Evolutionary conservation across 2,797 vertebrate genomes (phyloP).

Genomic region (Chromobotia macracanthus): DNA sequence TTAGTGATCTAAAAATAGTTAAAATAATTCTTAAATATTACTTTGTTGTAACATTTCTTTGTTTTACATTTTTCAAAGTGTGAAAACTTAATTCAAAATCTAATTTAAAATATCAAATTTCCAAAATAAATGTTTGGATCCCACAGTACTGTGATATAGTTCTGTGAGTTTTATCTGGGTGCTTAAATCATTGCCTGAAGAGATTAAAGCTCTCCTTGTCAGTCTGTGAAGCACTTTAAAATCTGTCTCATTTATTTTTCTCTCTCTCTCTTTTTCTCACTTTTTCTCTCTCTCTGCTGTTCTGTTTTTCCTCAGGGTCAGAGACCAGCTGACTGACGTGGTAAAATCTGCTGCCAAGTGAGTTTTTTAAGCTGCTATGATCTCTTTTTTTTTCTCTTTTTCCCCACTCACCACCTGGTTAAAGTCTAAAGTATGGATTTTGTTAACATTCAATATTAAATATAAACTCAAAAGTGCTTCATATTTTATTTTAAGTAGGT

Average conservation of each 20-base stretch:
- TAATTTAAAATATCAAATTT: too few species aligned
- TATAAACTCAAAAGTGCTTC: too few species aligned
- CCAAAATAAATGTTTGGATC: too few species aligned
- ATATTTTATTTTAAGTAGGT: too few species aligned
- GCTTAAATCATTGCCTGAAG: constrained; percentile 49
- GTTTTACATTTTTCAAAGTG: too few species aligned
- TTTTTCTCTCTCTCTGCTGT: background rate
- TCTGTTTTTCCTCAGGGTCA: constrained; percentile 78
- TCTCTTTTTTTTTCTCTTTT: background rate
- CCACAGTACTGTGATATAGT: background rate
- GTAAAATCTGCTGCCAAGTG: constrained; percentile 89
- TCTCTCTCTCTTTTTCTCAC: constrained; percentile 2
- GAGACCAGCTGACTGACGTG: constrained; percentile 88
- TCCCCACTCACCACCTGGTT: background rate
- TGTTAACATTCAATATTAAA: too few species aligned
- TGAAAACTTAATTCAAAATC: too few species aligned
- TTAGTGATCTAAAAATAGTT: too few species aligned
- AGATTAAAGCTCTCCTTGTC: constrained; percentile 51
- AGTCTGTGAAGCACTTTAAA: constrained; percentile 35
- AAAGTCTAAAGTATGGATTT: constrained; percentile 1
- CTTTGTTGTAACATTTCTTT: too few species aligned
- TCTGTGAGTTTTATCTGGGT: constrained; percentile 17
- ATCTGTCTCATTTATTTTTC: constrained; percentile 35
- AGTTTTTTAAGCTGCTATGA: constrained; percentile 62
- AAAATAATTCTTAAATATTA: too few species aligned